These are phyloP conservation scores for Rhinopomastus cyanomelas DNA, from an alignment of 2,113 vertebrate genomes.

Conservation along the genomic window DNA sequence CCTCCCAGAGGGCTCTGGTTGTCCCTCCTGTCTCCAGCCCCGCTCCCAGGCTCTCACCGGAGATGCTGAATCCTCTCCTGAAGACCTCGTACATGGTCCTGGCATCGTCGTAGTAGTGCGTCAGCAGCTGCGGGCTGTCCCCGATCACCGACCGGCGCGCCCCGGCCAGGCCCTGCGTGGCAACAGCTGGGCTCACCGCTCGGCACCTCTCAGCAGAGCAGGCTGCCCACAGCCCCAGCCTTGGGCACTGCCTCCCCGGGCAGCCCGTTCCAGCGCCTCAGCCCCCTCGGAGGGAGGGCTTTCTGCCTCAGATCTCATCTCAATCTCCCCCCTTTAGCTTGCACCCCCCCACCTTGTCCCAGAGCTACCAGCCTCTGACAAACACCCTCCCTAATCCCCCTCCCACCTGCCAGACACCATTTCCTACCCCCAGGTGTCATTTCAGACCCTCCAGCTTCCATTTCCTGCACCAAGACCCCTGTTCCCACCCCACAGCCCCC, in stretches of 20 bases:
- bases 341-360: no score
- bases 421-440: no score
- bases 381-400: no score
- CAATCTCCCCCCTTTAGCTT: neutral
- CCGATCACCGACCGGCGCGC: constrained; percentile 89
- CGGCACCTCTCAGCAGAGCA: no score
- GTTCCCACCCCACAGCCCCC: no score
- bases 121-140: constrained; percentile 82
- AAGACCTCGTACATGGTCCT: constrained; percentile 97
- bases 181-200: no score
- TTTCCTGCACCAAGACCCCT: no score
- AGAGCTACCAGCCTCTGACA: no score
- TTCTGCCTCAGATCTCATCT: neutral
- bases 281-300: neutral
- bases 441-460: no score
- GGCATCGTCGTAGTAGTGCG: constrained; percentile 92
- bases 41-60: constrained; percentile 77
- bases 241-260: neutral
- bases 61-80: constrained; percentile 90
- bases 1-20: neutral
- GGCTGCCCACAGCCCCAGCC: neutral
- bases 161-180: constrained; percentile 78
- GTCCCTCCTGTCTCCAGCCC: neutral
- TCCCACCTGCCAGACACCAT: no score
- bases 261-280: neutral